Conservation (phyloP, 92 coral and sea anemone species). For the Heteractis magnifica region DNA sequence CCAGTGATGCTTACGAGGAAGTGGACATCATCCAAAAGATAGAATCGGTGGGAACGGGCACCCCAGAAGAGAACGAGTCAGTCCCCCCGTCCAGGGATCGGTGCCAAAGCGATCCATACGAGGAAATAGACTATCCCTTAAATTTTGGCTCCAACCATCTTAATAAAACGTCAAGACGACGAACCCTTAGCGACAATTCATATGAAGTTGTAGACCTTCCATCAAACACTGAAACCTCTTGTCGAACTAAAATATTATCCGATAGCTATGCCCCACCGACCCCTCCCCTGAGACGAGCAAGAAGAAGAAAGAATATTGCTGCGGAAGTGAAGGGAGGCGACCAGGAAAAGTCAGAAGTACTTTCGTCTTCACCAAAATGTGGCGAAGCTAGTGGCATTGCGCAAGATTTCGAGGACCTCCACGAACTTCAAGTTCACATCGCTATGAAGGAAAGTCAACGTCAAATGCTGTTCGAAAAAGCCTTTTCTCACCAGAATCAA, state of each 20-base stretch:
- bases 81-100: background rate
- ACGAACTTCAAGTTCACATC: slow-evolving; percentile 34
- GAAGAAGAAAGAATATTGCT: background rate
- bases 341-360: background rate
- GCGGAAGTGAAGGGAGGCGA: background rate
- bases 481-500: background rate
- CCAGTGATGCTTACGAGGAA: slow-evolving; percentile 23
- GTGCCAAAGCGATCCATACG: background rate
- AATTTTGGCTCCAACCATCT: background rate
- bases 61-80: background rate
- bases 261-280: slow-evolving; percentile 6
- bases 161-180: background rate
- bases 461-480: slow-evolving; percentile 6
- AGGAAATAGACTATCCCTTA: slow-evolving; percentile 5
- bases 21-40: slow-evolving; percentile 11
- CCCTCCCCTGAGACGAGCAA: slow-evolving; percentile 3
- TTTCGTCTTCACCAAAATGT: background rate
- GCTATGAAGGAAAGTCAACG: slow-evolving; percentile 34
- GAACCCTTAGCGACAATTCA: background rate
- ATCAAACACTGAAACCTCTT: background rate
- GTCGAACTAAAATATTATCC: background rate
- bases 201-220: slow-evolving; percentile 26
- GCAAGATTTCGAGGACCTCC: slow-evolving; percentile 50
- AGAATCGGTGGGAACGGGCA: background rate
- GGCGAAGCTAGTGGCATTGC: background rate